Conservation (phyloP, 2,113 vertebrate species). For the Ptychochromis oligacanthus region DNA sequence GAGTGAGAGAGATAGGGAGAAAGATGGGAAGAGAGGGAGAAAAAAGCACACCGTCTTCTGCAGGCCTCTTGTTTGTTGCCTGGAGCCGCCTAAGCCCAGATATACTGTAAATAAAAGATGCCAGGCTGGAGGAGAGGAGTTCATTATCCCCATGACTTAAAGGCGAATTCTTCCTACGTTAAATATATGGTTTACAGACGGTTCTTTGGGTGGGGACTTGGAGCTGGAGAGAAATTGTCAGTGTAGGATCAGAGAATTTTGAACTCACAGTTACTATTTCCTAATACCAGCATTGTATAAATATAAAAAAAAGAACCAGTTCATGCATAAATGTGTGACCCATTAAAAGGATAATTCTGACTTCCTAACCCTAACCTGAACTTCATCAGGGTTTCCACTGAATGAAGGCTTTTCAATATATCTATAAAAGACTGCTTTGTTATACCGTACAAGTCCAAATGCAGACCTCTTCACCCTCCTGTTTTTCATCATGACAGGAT, state of each 20-base stretch:
- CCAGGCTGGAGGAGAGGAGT: conserved; percentile 67
- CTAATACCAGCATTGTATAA: neutral
- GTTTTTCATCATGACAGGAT: conserved; percentile 22
- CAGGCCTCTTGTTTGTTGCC: conserved; percentile 68
- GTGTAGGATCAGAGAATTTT: neutral
- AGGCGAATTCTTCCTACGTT: conserved; percentile 16
- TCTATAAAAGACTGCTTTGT: conserved; percentile 55
- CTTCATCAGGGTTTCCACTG: conserved; percentile 24
- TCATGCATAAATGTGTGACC: conserved; percentile 37
- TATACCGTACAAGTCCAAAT: conserved; percentile 31
- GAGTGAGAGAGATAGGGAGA: conserved; percentile 32
- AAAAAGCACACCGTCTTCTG: conserved; percentile 31
- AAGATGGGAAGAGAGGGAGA: conserved; percentile 16
- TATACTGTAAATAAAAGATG: conserved; percentile 78
- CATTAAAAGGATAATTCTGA: conserved; percentile 45
- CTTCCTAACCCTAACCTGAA: conserved; percentile 53
- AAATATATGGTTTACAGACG: neutral
- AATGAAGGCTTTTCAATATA: conserved; percentile 51
- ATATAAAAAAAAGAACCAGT: conserved; percentile 15
- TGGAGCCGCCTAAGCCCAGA: conserved; percentile 68
- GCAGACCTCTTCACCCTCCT: conserved; percentile 24
- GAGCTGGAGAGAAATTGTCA: neutral
- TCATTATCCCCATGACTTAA: conserved; percentile 49
- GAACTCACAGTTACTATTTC: conserved; percentile 13
- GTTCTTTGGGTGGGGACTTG: conserved; percentile 6